These are phyloP conservation scores for Melanogrammus aeglefinus DNA, from an alignment of 2,797 vertebrate species.

Conservation along the genomic window DNA sequence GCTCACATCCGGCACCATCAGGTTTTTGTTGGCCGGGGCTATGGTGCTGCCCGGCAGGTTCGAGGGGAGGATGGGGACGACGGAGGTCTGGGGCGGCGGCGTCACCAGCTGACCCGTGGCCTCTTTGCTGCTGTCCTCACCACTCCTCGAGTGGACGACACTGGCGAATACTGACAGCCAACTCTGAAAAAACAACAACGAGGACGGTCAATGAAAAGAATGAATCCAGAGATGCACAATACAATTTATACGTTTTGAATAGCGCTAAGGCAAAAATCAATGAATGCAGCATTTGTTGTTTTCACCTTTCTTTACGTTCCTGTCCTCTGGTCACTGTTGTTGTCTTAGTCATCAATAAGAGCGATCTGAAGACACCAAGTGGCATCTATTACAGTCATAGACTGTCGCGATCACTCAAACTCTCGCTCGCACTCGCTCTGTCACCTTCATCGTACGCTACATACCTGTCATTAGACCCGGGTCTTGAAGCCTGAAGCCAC, in stretches of 20 bases:
- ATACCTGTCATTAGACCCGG: too few relatives aligned
- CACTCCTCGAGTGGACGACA: conserved; percentile 40
- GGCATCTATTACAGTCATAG: too few relatives aligned
- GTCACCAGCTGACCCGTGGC: conserved; percentile 21
- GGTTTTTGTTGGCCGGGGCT: background rate
- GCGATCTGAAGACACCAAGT: conserved; percentile 39
- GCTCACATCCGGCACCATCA: conserved; percentile 15
- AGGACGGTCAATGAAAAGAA: background rate
- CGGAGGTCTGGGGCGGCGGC: conserved; percentile 8
- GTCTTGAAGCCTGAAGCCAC: too few relatives aligned
- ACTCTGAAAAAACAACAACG: conserved; percentile 43
- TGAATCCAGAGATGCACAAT: background rate
- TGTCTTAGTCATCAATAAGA: conserved; percentile 57
- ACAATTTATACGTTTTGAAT: background rate
- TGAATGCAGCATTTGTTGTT: background rate
- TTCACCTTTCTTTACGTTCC: conserved; percentile 69
- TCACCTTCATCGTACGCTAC: too few relatives aligned
- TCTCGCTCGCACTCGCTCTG: too few relatives aligned
- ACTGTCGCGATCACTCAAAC: too few relatives aligned
- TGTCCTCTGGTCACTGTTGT: conserved; percentile 70
- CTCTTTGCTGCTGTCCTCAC: conserved; percentile 42
- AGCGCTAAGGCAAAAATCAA: background rate
- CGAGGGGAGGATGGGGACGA: background rate
- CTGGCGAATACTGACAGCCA: conserved; percentile 52
- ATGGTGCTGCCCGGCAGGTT: conserved; percentile 9